Conservation (phyloP, 2,888 invertebrate species). For the Drosophila melanosoma region DNA sequence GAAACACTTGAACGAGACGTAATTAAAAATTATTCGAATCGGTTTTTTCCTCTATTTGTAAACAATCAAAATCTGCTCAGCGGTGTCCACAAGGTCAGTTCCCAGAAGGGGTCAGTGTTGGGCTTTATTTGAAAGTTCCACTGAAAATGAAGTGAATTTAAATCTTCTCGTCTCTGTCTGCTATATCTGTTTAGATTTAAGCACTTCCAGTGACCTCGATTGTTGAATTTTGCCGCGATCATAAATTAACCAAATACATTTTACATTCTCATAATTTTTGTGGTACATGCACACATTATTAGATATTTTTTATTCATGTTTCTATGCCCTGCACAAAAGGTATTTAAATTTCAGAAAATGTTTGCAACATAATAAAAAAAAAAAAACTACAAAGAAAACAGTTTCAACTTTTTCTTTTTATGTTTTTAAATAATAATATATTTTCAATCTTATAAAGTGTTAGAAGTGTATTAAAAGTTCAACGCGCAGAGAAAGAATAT, state of each 20-base stretch:
- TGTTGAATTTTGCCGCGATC: conserved; percentile 18
- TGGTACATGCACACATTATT: conserved; percentile 3
- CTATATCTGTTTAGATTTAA: conserved; percentile 18
- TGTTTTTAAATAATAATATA: background rate
- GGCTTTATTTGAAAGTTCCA: background rate
- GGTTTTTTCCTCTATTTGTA: conserved; percentile 16
- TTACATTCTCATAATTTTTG: conserved; percentile 20
- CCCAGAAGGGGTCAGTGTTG: background rate
- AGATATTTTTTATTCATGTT: conserved; percentile 1
- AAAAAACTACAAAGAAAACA: background rate
- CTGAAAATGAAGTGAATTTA: background rate
- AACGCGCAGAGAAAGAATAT: background rate
- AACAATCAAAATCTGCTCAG: conserved; percentile 23
- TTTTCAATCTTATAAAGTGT: background rate
- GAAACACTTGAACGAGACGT: conserved; percentile 34
- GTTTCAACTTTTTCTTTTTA: background rate
- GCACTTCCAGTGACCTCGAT: conserved; percentile 36
- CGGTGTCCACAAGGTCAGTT: conserved; percentile 10
- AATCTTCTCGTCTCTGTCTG: conserved; percentile 25
- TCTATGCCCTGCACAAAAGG: conserved; percentile 1
- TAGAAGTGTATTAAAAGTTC: conserved; percentile 1
- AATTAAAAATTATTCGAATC: conserved; percentile 37
- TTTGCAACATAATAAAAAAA: conserved; percentile 6
- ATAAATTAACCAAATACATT: conserved; percentile 47
- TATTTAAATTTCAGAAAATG: background rate